Base-by-base conservation (phyloP, 2,888 invertebrate species). In the Chrysotoxum bicinctum region DNA sequence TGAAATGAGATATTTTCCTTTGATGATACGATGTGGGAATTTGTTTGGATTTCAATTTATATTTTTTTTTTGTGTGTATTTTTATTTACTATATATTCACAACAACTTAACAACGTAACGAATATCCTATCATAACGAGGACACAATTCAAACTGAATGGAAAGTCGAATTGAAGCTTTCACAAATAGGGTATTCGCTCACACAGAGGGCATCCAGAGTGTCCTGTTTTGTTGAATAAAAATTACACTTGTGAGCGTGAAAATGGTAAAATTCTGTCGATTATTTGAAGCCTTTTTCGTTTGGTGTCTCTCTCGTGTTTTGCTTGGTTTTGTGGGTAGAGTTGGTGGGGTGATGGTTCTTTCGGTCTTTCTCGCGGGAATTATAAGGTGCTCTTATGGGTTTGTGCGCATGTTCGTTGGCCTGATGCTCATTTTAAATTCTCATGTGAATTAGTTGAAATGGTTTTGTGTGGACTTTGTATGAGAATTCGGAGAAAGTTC, bases 81-180 rank as follows among this genome's bases (percentile, higher is more conserved):
- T 87, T 85, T 82, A 87, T 87, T 89, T 89, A 91, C 90, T 91
- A 91, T 91, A 91, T 91, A 91, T 91, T 91, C 91, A 91, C 91
- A 91, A 91, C 91, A 91, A 91, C 91, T 91, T 91, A 91, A 91
- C 91, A 91, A 91, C 91, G 90, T 91, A 91, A 92, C 91, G 91
- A 92, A 92, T 92, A 92, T 92, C 92, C 91, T 92, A 91, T 91
- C 92, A 90, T 90, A 90, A 90, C 90, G 91, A 92, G 90, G 92
- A 91, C 92, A 91, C 91, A 92, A 91, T 92, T 91, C 90, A 91
- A 91, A 92, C 91, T 92, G 92, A 92, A 91, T 89, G 90, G 91
- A 90, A 91, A 90, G 88, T 88, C 87, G 88, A 87, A 89, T 90
- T 90, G 90, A 90, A 89, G 89, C 89, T 88, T 89, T 91, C 90